Evolutionary conservation across 2,888 invertebrate species (phyloP).

Genomic region (Deilephila elpenor): DNA sequence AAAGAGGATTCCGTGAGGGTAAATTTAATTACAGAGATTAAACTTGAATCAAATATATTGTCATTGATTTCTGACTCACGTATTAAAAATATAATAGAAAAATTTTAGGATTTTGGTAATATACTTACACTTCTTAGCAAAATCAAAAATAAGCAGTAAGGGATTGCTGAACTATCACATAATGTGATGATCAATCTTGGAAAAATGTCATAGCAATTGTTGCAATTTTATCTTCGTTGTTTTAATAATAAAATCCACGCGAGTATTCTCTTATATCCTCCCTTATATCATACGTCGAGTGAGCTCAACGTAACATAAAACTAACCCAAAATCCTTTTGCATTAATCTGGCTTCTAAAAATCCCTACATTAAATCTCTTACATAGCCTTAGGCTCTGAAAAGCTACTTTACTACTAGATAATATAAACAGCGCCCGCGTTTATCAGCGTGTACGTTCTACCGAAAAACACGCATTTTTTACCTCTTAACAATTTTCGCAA

Average conservation of each 20-base stretch:
- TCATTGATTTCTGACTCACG: too few species aligned
- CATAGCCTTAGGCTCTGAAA: background rate
- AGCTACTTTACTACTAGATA: background rate
- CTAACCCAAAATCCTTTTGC: too few species aligned
- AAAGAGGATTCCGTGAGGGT: constrained; percentile 34
- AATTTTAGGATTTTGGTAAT: too few species aligned
- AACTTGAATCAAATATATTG: constrained; percentile 16
- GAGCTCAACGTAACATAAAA: too few species aligned
- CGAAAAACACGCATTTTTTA: constrained; percentile 13
- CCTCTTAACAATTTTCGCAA: constrained; percentile 27
- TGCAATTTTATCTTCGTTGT: background rate
- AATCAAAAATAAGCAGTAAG: too few species aligned
- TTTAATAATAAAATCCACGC: background rate
- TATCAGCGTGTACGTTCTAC: constrained; percentile 5
- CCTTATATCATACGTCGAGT: too few species aligned
- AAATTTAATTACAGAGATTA: constrained; percentile 28
- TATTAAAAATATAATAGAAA: too few species aligned
- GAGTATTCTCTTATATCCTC: too few species aligned
- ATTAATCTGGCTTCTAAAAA: background rate
- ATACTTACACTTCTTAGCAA: too few species aligned
- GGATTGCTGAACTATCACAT: background rate
- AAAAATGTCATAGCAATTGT: background rate
- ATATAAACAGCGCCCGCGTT: background rate
- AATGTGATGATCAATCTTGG: background rate
- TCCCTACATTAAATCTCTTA: background rate